Base-by-base conservation (phyloP, 1,140 invertebrate species). In the Delia radicum region DNA sequence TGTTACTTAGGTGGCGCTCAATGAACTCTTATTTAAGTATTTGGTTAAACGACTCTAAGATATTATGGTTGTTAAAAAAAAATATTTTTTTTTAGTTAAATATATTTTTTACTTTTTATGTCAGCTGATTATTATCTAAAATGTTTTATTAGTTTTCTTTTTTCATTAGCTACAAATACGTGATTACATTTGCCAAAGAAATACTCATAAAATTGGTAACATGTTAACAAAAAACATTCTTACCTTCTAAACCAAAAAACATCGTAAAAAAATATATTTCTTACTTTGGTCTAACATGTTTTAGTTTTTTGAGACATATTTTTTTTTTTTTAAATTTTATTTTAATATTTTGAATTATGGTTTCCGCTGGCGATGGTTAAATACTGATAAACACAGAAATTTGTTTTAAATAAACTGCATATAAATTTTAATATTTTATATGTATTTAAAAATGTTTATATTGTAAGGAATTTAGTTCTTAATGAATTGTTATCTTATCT, bases 91-190 rank as follows among this genome's bases (percentile, higher is more conserved):
- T 55, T 21, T 55, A 6, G 18, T 55, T 21, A 21, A 21, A 24
- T 55, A 42, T 15, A 2, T 42, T 42, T 15, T 15, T 15, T 42
- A 42, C 12, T 67, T 31, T 2, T 24, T 69, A 12, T 63, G 21
- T 24, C 12, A 27, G 26, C 5, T 31, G 72, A 73, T 73, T 73
- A 8, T 73, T 55, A 73, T 73, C 72, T 28, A 55, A 55, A 61
- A 73, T 73, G 72, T 73, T 73, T 73, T 73, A 73, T 73, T 27
- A 61, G 42, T 26, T 73, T 55, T 73, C 33, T 73, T 48, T 72
- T 55, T 73, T 73, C 72, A 73, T 73, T 73, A 61, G 42, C 42
- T 55, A 61, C 72, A 61, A 73, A 48, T 48, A 73, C 72, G 72
- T 73, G 72, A 48, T 73, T 61, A 55, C 65, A 69, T 69, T 69